Evolutionary conservation across 2,113 vertebrate species (phyloP).

Genomic region (Maccullochella peelii): DNA sequence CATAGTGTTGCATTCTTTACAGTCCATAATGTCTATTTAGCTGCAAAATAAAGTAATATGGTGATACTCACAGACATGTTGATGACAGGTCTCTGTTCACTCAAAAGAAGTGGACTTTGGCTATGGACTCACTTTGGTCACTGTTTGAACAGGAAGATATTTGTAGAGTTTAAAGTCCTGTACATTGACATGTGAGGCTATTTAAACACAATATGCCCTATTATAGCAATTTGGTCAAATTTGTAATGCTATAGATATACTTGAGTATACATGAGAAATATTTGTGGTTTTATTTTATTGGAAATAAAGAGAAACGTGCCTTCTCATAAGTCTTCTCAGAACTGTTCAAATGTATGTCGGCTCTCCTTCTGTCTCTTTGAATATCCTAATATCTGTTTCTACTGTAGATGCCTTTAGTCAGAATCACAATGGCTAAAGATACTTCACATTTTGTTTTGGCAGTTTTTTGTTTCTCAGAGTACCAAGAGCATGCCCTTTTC

Average conservation of each 20-base stretch:
- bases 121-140: slow-evolving; percentile 21
- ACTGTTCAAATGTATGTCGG: neutral
- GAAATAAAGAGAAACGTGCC: neutral
- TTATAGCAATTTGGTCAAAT: neutral
- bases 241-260: neutral
- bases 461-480: too few relatives aligned
- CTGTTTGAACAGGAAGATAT: slow-evolving; percentile 56
- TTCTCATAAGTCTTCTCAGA: neutral
- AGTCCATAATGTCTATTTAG: neutral
- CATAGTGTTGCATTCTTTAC: neutral
- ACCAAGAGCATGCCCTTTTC: too few relatives aligned
- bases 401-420: neutral
- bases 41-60: neutral
- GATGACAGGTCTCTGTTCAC: slow-evolving; percentile 10
- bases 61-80: slow-evolving; percentile 70
- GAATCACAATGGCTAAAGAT: too few relatives aligned
- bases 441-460: neutral
- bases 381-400: neutral
- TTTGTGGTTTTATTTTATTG: neutral
- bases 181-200: neutral
- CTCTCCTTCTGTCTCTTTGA: neutral
- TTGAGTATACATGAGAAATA: neutral
- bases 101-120: slow-evolving; percentile 72
- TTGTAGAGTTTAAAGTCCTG: slow-evolving; percentile 54
- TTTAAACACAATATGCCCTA: neutral